Evolutionary conservation across 2,113 vertebrate species (phyloP), one percentile per base, ranked within the genome.

Genomic region (Odobenus rosmarus): DNA sequence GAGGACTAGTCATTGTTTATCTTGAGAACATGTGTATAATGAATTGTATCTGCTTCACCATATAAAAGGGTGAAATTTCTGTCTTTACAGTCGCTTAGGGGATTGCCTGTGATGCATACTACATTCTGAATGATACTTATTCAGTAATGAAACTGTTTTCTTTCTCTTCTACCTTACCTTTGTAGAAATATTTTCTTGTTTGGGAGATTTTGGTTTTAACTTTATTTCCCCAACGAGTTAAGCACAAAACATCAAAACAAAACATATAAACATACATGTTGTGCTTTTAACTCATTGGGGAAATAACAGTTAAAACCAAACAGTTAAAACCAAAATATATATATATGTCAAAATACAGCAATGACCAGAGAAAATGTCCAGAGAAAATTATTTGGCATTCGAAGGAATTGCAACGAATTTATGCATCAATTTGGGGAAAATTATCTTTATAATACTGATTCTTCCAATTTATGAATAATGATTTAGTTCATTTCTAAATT

Each of bases 401-500:
- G 10, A 71, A 33, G 33, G n/a, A 94, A 84, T 7, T 57, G 2
- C 8, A 84, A 49, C 59, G 14, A 79, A 79, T 72, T 39, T 79
- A 72, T 24, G 4, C 26, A 69, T 28, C 19, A 88, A 28, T 67
- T 55, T 26, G 7, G 9, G 53, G 12, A 12, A 88, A 92, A 80
- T 94, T 96, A 64, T 67, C 31, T 51, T 42, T 53, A 88, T 3
- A 71, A 39, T 39, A 81, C 42, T 83, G 18, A 82, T 31, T 93
- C 19, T 88, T 62, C 31, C 31, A 82, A 53, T 59, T 94, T 6
- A 67, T 26, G 4, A 15, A n/a, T 3, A 46, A 4, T 46, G 31
- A 31, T 92, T 96, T 59, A 26, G 62, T 87, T 67, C 6, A 86
- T 72, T 92, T 79, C 71, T 76, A 92, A 93, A 69, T 61, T 55